Conservation (phyloP, 2,113 vertebrate species). For the Trogon melanurus region DNA sequence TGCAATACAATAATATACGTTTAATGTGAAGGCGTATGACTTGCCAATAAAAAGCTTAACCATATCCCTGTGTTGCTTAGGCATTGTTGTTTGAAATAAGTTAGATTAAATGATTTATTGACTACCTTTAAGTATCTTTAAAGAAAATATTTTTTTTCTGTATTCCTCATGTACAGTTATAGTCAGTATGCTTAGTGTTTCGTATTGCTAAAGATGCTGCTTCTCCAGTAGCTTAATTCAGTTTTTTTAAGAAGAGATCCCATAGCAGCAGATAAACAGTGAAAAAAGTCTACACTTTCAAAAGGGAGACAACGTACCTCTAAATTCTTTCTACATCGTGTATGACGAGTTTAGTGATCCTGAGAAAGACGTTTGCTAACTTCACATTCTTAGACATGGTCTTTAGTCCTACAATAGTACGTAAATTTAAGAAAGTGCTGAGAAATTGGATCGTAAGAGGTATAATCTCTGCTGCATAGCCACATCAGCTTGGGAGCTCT, state of each 20-base stretch:
- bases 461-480: neutral
- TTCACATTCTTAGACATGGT: neutral
- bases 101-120: conserved; percentile 55
- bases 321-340: neutral
- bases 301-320: neutral
- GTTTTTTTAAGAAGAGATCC: neutral
- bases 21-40: conserved; percentile 55
- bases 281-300: neutral
- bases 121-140: neutral
- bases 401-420: neutral
- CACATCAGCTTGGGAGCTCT: neutral
- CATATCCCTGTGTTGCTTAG: neutral
- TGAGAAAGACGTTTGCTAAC: neutral
- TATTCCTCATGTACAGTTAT: neutral
- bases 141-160: conserved; percentile 19
- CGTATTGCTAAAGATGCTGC: neutral
- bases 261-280: neutral
- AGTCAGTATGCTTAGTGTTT: neutral
- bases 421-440: neutral
- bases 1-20: conserved; percentile 30
- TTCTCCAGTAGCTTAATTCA: neutral
- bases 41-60: conserved; percentile 57
- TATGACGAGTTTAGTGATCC: neutral
- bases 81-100: conserved; percentile 48
- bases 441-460: neutral